Conservation (phyloP, 2,113 vertebrate genomes). For the Trinectes maculatus region DNA sequence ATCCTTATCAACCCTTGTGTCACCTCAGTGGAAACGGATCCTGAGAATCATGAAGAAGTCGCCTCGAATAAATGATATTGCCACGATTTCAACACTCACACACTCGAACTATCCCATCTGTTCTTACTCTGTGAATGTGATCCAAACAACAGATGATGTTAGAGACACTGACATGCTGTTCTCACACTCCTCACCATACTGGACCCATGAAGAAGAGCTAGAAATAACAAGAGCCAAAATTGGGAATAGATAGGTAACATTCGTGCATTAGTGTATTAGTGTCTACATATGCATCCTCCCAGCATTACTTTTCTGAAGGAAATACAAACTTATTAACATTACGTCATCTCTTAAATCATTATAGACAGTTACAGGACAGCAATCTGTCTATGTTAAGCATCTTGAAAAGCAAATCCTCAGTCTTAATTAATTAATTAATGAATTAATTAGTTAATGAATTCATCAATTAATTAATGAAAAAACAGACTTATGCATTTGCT, state of each 20-base stretch:
- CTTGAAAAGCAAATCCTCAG: too few species aligned
- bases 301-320: background rate
- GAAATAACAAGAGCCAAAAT: background rate
- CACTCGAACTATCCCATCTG: background rate
- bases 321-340: background rate
- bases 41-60: slow-evolving; percentile 35
- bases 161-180: background rate
- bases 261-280: too few species aligned
- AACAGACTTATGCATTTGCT: too few species aligned
- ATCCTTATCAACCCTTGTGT: slow-evolving; percentile 37
- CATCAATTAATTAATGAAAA: too few species aligned
- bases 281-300: background rate
- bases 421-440: too few species aligned
- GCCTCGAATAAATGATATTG: background rate
- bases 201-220: background rate
- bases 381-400: too few species aligned
- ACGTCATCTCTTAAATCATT: background rate
- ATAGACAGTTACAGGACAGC: too few species aligned
- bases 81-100: background rate
- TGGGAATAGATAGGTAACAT: background rate
- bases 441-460: too few species aligned
- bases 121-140: background rate
- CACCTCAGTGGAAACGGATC: background rate
- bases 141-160: background rate
- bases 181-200: background rate